Percentiles rank a stretch among this genome's conserved stretches.
Conservation (phyloP, 2,888 invertebrate species). For the Epistrophella euchroma region DNA sequence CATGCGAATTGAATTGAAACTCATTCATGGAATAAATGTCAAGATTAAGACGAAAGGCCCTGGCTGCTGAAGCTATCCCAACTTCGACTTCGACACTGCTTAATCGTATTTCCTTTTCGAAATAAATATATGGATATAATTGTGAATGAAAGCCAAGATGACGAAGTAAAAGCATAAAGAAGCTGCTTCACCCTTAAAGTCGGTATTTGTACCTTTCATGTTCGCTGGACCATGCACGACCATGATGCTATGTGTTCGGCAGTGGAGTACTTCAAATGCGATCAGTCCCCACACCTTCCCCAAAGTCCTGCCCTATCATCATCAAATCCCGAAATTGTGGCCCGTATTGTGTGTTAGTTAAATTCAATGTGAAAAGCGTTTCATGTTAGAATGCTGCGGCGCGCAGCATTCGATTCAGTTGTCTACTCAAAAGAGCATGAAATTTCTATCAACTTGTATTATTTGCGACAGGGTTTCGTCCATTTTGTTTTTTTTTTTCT, state of each 20-base stretch:
- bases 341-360: constrained; percentile 72
- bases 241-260: not conserved
- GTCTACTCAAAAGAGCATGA: constrained; percentile 74
- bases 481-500: constrained; percentile 3
- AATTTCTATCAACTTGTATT: constrained; percentile 70
- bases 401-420: constrained; percentile 72
- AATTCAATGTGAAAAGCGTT: constrained; percentile 72
- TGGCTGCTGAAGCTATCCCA: constrained; percentile 14
- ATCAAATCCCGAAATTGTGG: not conserved
- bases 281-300: not conserved
- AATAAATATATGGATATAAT: constrained; percentile 10
- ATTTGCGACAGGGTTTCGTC: constrained; percentile 36
- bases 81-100: constrained; percentile 47
- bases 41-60: constrained; percentile 75
- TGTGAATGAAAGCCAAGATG: constrained; percentile 58
- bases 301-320: not conserved
- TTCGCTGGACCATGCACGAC: constrained; percentile 69
- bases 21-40: constrained; percentile 76
- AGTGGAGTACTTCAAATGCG: constrained; percentile 57
- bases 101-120: constrained; percentile 66
- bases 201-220: constrained; percentile 73
- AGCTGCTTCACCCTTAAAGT: constrained; percentile 51
- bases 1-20: constrained; percentile 75
- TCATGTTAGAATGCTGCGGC: constrained; percentile 67
- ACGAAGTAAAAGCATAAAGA: constrained; percentile 23